Base-by-base conservation (phyloP, 2,888 invertebrate genomes). In the Andrena minutula region DNA sequence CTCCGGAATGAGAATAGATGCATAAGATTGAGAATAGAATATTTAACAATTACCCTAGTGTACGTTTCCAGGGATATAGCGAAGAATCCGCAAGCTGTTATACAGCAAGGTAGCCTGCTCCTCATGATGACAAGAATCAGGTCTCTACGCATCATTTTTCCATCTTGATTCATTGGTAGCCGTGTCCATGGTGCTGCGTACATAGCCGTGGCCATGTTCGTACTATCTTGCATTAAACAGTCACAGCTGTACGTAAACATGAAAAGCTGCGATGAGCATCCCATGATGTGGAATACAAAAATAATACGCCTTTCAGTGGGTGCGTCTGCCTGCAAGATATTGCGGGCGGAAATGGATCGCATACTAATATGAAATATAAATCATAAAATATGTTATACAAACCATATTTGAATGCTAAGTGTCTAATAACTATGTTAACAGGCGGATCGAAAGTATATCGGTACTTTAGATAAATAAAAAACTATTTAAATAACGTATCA, bases 51-150 rank as follows among this genome's bases (percentile, higher is more conserved):
- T 73, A 68, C 58, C 32, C 10, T 65, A 3, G 32, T 60, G 23
- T 51, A 60, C 0, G 68, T 77, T 12, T 84, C 82, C 10, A 85
- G 41, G 8, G 85, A 76, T 0, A 88, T 70, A 1, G 77, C 66
- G 47, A 78, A 87, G 60, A 85, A 85, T 28, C 76, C 75, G 20
- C 70, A 79, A 10, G 82, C 87, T 4, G 84, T 74, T 10, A 86
- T 30, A 23, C 47, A 69, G 23, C 75, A 86, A 0, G 89, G 80
- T 20, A 12, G 8, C 3, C 20, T 60, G 10, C 58, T 23, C 23
- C 20, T 60, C 51, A 73, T 41, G 10, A 78, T n/a, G 23, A 76
- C n/a, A 28, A 69, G 32, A 16, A 16, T 4, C 28, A 20, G 0
- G 10, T 69, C 51, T 4, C 23, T 32, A 12, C 70, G 23, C 20